Evolutionary conservation across 2,888 invertebrate species (phyloP), one percentile per base, ranked within the genome.

Genomic region (Melipona bicolor): DNA sequence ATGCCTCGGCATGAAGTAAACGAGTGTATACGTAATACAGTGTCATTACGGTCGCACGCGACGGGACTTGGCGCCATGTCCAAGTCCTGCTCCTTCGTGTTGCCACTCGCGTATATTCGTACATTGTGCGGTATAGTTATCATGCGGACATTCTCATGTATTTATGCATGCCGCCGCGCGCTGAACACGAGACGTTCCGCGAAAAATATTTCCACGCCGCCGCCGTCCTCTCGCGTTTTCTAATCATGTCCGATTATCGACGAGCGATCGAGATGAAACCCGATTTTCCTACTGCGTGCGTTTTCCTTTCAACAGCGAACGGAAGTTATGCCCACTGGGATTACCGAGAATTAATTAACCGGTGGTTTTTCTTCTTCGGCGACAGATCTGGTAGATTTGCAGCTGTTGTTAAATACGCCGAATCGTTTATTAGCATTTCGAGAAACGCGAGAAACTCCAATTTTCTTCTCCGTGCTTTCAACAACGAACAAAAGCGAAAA

Each of bases 11-110:
- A 83, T 67, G 43, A 79, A 83, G 81, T 83, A 56, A 78, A 71
- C 79, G 69, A 70, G 76, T 64, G 56, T 70, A 79, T 70, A 80
- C 79, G 79, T 77, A 84, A 84, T 67, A 75, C 80, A 73, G 87
- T 77, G 71, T 87, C 81, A 79, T 89, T 86, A 85, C 81, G 84
- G 81, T 83, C 56, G 83, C 86, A 83, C 84, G 83, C 86, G 82
- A 87, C 83, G 82, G 76, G 79, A 80, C 80, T 87, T 77, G 89
- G 83, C 84, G 88, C 84, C 86, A 71, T 59, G 62, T 85, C 76
- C 67, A 67, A 56, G 62, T 79, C 69, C 74, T 85, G 49, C 49
- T 78, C 67, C 72, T 79, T 68, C 72, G 83, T 59, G 54, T 50
- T 71, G 49, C 70, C 84, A 32, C 43, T 43, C 70, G 43, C 61